Conservation (phyloP, 1,140 invertebrate species). For the Maconellicoccus hirsutus region DNA sequence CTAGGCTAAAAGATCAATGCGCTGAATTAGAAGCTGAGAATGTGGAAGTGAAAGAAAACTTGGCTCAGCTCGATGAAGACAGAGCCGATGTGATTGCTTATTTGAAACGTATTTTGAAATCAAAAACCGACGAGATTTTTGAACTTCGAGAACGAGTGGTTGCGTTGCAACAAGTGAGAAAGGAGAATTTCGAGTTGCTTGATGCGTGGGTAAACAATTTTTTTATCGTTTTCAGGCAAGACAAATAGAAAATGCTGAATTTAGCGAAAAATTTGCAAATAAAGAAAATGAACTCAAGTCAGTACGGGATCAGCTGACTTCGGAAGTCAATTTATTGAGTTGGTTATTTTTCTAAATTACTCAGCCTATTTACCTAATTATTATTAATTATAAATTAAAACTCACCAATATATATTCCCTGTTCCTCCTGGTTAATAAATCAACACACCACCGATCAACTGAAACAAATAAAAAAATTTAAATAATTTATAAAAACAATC, state of each 20-base stretch:
- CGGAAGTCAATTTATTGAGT: conserved; percentile 67
- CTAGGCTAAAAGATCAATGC: conserved; percentile 51
- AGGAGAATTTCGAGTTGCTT: neutral
- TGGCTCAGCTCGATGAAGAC: conserved; percentile 62
- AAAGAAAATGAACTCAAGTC: conserved; percentile 57
- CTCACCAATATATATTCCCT: too few species aligned
- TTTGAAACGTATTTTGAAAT: conserved; percentile 58
- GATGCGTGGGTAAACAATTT: too few species aligned
- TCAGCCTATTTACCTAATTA: neutral
- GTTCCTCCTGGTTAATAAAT: too few species aligned
- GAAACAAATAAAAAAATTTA: too few species aligned
- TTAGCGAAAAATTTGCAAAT: conserved; percentile 43
- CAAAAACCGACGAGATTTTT: conserved; percentile 58
- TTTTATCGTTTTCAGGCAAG: conserved; percentile 32
- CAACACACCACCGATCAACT: too few species aligned
- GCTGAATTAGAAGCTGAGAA: conserved; percentile 60
- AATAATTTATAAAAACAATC: too few species aligned
- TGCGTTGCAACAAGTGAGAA: conserved; percentile 47
- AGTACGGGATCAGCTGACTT: conserved; percentile 69
- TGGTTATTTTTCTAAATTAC: conserved; percentile 28
- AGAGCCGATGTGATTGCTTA: conserved; percentile 68
- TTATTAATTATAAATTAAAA: too few species aligned
- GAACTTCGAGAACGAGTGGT: conserved; percentile 63
- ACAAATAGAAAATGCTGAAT: conserved; percentile 44
- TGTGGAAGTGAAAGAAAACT: conserved; percentile 48